phyloP scores from a whole-genome alignment of 2,113 vertebrate species.

The Cheirogaleus medius region DNA sequence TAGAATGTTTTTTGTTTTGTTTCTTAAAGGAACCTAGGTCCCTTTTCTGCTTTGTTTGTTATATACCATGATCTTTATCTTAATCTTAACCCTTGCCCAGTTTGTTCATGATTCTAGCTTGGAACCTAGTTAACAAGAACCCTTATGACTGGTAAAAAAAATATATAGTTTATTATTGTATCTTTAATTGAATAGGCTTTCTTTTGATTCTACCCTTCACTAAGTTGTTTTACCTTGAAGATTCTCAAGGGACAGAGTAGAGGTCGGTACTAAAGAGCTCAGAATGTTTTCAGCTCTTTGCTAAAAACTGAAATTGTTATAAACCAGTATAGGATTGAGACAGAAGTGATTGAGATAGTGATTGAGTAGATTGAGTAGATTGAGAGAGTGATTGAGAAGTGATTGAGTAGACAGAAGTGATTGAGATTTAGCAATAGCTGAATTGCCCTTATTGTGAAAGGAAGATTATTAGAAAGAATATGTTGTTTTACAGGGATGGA shows the following conservation, averaged over 20 bases:
- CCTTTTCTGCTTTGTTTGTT: too few relatives aligned
- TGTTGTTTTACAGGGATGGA: not conserved
- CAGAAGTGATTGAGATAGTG: not conserved
- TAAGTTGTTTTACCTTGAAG: constrained; percentile 4
- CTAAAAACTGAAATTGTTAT: not conserved
- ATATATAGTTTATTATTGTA: not conserved
- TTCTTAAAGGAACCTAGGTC: too few relatives aligned
- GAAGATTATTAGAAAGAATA: not conserved
- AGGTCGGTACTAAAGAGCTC: not conserved
- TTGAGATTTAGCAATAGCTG: not conserved
- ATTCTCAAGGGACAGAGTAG: not conserved
- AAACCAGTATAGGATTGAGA: not conserved
- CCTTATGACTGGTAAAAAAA: not conserved
- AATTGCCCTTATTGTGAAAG: not conserved
- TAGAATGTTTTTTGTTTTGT: too few relatives aligned
- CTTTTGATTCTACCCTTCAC: not conserved
- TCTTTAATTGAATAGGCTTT: not conserved
- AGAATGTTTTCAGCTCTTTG: not conserved
- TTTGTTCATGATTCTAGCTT: not conserved
- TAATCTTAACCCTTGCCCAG: not conserved
- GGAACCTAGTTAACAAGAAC: not conserved
- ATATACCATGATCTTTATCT: too few relatives aligned
- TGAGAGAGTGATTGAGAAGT: too few relatives aligned
- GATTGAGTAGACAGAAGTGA: not conserved
- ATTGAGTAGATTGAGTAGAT: too few relatives aligned